These are phyloP conservation scores for Bellardia bayeri DNA, from an alignment of 2,888 invertebrate species.

Conservation along the genomic window DNA sequence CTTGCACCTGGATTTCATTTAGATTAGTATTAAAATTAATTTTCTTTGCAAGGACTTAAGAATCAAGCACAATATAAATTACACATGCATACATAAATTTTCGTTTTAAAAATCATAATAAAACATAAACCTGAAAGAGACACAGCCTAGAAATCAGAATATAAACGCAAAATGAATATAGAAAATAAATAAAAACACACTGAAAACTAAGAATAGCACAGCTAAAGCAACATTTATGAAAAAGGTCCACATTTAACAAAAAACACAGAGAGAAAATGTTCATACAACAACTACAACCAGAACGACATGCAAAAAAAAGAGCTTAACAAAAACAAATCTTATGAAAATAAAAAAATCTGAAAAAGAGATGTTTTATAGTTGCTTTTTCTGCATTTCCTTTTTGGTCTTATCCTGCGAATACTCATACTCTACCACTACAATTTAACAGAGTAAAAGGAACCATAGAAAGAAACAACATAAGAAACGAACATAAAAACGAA, in stretches of 20 bases:
- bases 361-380: slow-evolving; percentile 27
- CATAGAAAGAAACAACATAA: slow-evolving; percentile 36
- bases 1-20: too few relatives aligned
- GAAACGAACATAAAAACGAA: slow-evolving; percentile 50
- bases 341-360: slow-evolving; percentile 20
- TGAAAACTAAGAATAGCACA: slow-evolving; percentile 24
- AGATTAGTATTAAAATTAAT: too few relatives aligned
- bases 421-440: neutral
- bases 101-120: neutral
- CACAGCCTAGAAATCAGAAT: slow-evolving; percentile 60
- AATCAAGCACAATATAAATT: too few relatives aligned
- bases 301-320: slow-evolving; percentile 38
- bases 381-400: slow-evolving; percentile 28
- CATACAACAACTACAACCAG: neutral
- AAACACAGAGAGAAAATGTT: slow-evolving; percentile 3
- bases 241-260: slow-evolving; percentile 8
- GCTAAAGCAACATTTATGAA: slow-evolving; percentile 29
- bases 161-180: neutral
- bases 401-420: neutral
- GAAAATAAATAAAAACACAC: neutral
- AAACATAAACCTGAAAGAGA: slow-evolving; percentile 22
- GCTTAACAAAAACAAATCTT: slow-evolving; percentile 32
- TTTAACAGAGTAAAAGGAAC: neutral
- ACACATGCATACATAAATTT: slow-evolving; percentile 1
- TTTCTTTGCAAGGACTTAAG: too few relatives aligned